These are phyloP conservation scores for Artibeus lituratus DNA, from an alignment of 2,797 vertebrate genomes.

Conservation along the genomic window DNA sequence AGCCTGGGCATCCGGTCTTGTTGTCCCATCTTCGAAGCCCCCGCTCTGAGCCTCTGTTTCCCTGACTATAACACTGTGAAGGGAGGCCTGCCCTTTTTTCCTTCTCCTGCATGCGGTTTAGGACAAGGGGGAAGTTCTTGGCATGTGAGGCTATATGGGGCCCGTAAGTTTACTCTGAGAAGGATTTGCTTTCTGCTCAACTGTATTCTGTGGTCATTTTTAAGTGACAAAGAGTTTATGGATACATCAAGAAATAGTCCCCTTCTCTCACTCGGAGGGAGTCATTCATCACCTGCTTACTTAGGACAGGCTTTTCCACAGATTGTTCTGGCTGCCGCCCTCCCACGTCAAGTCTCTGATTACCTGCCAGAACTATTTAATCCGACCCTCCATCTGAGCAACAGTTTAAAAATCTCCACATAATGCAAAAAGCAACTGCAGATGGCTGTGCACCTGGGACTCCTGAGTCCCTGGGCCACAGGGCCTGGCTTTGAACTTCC, in stretches of 20 bases:
- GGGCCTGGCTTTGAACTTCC: not conserved
- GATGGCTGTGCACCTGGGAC: not conserved
- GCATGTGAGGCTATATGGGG: fast-evolving
- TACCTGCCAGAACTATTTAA: conserved; percentile 35
- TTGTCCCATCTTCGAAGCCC: not conserved
- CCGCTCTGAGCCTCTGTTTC: not conserved
- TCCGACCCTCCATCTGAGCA: conserved; percentile 33
- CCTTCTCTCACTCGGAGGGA: not conserved
- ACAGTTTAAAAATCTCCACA: conserved; percentile 9
- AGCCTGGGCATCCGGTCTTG: not conserved
- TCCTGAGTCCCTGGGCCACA: fast-evolving
- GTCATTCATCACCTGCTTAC: not conserved
- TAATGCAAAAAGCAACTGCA: not conserved
- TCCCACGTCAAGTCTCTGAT: not conserved
- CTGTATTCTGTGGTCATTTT: not conserved
- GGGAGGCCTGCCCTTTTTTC: fast-evolving
- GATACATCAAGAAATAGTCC: not conserved
- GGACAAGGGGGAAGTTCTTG: not conserved
- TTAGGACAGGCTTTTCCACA: not conserved
- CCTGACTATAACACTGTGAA: not conserved
- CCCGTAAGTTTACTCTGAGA: not conserved
- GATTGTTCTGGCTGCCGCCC: not conserved
- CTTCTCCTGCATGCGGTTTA: not conserved
- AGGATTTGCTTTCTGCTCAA: not conserved
- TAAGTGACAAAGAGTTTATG: not conserved